A percentile compares a stretch with the other conserved stretches of the same genome.
Evolutionary conservation across 2,797 vertebrate species (phyloP).

Genomic region (Octomys mimax): DNA sequence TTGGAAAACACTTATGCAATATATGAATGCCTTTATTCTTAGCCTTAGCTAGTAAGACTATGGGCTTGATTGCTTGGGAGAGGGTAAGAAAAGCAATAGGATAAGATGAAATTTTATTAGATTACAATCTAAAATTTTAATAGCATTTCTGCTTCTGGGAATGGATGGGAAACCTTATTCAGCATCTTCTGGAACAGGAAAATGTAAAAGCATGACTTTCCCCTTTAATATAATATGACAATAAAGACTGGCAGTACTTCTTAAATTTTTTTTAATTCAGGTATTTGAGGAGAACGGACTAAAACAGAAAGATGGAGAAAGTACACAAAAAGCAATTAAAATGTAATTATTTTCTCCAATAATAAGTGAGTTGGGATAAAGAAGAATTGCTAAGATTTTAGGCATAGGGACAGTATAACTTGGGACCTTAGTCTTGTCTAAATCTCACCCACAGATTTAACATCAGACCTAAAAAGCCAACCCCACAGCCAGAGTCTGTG

Average conservation of each 20-base stretch:
- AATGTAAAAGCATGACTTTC: conserved; percentile 56
- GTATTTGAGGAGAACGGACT: conserved; percentile 38
- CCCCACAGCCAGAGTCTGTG: background rate
- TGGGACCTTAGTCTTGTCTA: background rate
- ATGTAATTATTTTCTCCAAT: conserved; percentile 21
- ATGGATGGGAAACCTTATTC: conserved; percentile 71
- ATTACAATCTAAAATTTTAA: conserved; percentile 83
- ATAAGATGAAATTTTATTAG: conserved; percentile 81
- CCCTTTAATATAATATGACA: conserved; percentile 60
- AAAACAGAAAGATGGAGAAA: conserved; percentile 34
- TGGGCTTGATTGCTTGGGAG: conserved; percentile 62
- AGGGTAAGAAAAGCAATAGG: conserved; percentile 63
- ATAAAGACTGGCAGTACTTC: conserved; percentile 43
- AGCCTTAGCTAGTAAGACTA: conserved; percentile 61
- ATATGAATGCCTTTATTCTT: conserved; percentile 72
- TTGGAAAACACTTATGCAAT: conserved; percentile 79
- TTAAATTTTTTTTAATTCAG: conserved; percentile 36
- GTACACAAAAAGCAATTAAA: background rate
- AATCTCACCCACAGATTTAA: background rate
- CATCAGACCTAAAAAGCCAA: background rate
- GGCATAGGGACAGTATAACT: background rate
- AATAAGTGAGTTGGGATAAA: background rate
- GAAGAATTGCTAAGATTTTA: conserved; percentile 22
- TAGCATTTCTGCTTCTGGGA: conserved; percentile 76
- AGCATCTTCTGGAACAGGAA: conserved; percentile 72